Evolutionary conservation across 2,113 vertebrate genomes (phyloP).

Genomic region (Salvelinus fontinalis): DNA sequence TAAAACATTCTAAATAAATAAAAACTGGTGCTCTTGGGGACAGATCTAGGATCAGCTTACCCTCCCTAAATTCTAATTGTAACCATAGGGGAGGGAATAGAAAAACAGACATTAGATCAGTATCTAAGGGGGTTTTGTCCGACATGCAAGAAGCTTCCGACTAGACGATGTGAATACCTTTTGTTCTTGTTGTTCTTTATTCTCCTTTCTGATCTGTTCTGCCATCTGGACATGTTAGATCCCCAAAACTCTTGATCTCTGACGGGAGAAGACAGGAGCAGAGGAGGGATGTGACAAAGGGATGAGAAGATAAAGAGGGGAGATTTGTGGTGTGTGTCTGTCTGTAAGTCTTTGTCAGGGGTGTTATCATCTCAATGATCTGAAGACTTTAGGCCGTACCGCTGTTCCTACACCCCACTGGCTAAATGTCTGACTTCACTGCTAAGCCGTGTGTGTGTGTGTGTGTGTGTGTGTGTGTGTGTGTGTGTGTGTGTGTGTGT

Average conservation of each 20-base stretch:
- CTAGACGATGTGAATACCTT: no score
- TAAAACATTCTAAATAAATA: constrained; percentile 54
- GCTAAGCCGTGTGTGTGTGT: not conserved
- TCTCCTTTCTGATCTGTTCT: constrained; percentile 22
- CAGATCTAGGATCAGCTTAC: constrained; percentile 89
- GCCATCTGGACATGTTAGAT: constrained; percentile 37
- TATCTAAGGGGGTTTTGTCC: constrained; percentile 61
- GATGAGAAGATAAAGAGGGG: not conserved
- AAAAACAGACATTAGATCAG: no score
- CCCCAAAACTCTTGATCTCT: constrained; percentile 34
- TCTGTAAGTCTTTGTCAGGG: not conserved
- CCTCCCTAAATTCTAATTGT: constrained; percentile 78
- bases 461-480: not conserved
- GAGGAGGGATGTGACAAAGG: constrained; percentile 11
- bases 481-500: not conserved
- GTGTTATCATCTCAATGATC: no score
- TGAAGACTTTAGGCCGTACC: not conserved
- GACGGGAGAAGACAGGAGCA: constrained; percentile 25
- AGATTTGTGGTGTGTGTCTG: not conserved
- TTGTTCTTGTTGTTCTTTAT: no score
- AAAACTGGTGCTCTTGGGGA: constrained; percentile 87
- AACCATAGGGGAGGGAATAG: no score
- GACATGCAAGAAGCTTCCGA: no score
- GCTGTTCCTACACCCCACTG: not conserved
- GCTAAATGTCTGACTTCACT: not conserved